Evolutionary conservation across 2,113 vertebrate genomes (phyloP).

Genomic region (Andinoacara biseriatus): DNA sequence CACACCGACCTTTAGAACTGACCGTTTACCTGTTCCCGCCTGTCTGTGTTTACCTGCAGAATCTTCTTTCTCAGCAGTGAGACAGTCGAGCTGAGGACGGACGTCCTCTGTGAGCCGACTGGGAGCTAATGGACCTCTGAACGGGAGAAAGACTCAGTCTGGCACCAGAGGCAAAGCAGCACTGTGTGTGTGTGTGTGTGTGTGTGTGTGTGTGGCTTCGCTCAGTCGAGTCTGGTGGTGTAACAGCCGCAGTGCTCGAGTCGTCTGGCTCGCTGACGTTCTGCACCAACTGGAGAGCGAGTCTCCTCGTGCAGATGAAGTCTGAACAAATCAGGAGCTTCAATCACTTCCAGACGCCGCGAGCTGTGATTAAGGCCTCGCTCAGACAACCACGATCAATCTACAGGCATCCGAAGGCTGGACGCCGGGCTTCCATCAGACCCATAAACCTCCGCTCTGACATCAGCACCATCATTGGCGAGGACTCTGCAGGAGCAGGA

Average conservation of each 20-base stretch:
- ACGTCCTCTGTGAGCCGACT: background rate
- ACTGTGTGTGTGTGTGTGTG: no score
- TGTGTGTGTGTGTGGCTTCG: background rate
- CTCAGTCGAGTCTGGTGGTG: background rate
- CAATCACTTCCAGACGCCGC: constrained; percentile 44
- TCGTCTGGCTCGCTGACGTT: background rate
- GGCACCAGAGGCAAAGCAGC: background rate
- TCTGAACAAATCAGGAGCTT: constrained; percentile 42
- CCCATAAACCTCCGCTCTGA: background rate
- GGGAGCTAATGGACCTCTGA: background rate
- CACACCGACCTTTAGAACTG: background rate
- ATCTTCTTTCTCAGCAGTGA: background rate
- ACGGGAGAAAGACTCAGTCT: background rate
- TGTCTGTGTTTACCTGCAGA: background rate
- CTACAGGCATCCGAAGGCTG: background rate
- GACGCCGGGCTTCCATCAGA: background rate
- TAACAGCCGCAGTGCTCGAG: background rate
- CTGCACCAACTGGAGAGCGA: constrained; percentile 5
- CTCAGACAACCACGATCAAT: background rate
- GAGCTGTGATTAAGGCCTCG: background rate
- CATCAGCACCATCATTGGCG: background rate
- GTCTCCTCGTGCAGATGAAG: constrained; percentile 15
- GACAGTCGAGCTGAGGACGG: background rate
- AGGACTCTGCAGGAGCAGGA: constrained; percentile 3
- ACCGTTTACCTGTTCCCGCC: background rate